Percentiles rank a stretch among this genome's conserved stretches.
These are phyloP conservation scores for Hippoglossus stenolepis DNA, from an alignment of 2,113 vertebrate species.

Conservation along the genomic window DNA sequence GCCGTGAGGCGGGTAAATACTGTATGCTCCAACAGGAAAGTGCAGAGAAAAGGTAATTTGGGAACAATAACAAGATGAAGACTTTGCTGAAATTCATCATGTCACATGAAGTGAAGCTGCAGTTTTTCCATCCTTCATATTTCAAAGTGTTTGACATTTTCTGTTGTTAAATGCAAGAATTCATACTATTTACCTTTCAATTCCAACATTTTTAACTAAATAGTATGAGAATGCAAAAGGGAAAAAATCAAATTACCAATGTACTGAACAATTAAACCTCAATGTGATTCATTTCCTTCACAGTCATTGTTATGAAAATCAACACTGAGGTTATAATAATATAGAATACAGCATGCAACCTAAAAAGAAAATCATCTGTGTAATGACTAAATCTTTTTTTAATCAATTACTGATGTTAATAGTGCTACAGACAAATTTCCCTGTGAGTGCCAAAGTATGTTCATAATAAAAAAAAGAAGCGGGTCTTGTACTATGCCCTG, in stretches of 20 bases:
- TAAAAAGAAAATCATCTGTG: conserved; percentile 17
- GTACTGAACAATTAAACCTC: conserved; percentile 41
- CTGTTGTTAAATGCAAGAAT: conserved; percentile 25
- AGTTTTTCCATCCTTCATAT: conserved; percentile 37
- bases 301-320: conserved; percentile 48
- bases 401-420: conserved; percentile 59
- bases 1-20: conserved; percentile 58
- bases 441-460: conserved; percentile 42
- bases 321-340: conserved; percentile 18
- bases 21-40: conserved; percentile 58
- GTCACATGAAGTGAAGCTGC: conserved; percentile 29
- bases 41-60: conserved; percentile 35
- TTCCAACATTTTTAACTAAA: neutral
- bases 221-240: neutral
- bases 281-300: conserved; percentile 22
- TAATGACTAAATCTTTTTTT: conserved; percentile 49
- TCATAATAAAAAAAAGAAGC: conserved; percentile 2
- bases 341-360: conserved; percentile 22
- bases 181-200: conserved; percentile 3
- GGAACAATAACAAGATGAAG: conserved; percentile 53
- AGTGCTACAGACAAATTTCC: conserved; percentile 46
- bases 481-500: conserved; percentile 48
- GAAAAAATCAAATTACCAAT: conserved; percentile 9
- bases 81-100: conserved; percentile 36
- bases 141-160: conserved; percentile 24